Evolutionary conservation across 2,113 vertebrate genomes (phyloP).

Genomic region (Lynx canadensis): DNA sequence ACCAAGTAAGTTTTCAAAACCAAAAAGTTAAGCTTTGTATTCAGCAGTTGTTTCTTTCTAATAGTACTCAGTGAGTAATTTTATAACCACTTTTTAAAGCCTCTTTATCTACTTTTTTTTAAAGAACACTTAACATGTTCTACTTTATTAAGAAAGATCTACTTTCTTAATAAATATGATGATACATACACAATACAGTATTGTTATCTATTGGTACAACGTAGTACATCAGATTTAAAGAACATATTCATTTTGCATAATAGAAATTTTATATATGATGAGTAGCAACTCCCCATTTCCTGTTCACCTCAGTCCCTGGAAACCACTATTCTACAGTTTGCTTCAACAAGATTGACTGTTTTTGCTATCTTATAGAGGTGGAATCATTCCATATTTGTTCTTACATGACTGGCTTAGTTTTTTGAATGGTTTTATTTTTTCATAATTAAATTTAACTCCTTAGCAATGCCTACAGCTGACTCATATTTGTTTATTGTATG

Average conservation of each 20-base stretch:
- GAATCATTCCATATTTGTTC: neutral
- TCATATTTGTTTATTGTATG: neutral
- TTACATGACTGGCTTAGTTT: neutral
- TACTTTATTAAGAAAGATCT: neutral
- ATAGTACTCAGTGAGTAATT: neutral
- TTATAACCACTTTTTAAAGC: neutral
- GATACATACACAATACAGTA: neutral
- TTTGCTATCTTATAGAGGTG: neutral
- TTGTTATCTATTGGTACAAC: neutral
- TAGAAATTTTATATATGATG: neutral
- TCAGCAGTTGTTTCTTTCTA: neutral
- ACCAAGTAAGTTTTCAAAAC: neutral
- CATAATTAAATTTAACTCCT: neutral
- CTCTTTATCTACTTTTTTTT: neutral
- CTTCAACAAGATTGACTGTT: neutral
- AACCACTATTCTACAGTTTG: neutral
- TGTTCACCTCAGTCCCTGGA: neutral
- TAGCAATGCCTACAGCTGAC: neutral
- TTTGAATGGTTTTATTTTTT: neutral
- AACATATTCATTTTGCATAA: neutral
- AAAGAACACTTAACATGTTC: neutral
- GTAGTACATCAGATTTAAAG: neutral
- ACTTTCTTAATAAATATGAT: neutral
- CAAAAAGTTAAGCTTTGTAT: neutral
- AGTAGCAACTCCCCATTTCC: neutral